These are phyloP conservation scores for Coleophora flavipennella DNA, from an alignment of 2,888 invertebrate species.

Conservation along the genomic window DNA sequence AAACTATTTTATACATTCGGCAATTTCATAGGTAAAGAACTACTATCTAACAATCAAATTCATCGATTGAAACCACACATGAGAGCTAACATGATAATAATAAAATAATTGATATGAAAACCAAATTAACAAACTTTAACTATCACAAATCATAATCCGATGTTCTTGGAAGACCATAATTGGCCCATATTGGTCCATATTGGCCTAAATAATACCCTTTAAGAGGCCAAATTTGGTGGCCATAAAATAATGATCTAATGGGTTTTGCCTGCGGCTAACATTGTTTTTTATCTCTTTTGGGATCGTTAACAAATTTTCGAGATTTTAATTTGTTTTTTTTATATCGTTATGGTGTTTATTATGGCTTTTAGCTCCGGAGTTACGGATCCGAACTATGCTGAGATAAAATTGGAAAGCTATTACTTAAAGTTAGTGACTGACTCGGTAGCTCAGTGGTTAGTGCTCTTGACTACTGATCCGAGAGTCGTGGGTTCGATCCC, in stretches of 20 bases:
- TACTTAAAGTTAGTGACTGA: no score
- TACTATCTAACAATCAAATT: no score
- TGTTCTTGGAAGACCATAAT: conserved; percentile 32
- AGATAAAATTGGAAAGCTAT: no score
- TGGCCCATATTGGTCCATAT: conserved; percentile 30
- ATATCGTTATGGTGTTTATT: no score
- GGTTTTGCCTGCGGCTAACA: conserved; percentile 21
- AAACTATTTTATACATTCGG: no score
- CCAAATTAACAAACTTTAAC: conserved; percentile 1
- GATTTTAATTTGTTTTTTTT: conserved; percentile 4
- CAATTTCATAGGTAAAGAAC: no score
- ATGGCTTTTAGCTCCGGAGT: no score
- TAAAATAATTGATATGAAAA: conserved; percentile 9
- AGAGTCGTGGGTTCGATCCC: no score
- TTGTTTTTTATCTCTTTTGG: conserved; percentile 12
- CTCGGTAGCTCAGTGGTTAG: no score
- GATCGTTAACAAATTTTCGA: conserved; percentile 27
- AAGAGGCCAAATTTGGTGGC: conserved; percentile 47
- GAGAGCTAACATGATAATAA: conserved; percentile 6
- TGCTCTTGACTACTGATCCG: no score
- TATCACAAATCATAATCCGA: conserved; percentile 24
- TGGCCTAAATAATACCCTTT: conserved; percentile 50
- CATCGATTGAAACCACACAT: neutral
- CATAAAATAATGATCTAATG: conserved; percentile 64
- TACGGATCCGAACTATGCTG: no score